Evolutionary conservation across 2,888 invertebrate species (phyloP), one percentile per base, ranked within the genome.

Genomic region (Caenorhabditis afra): DNA sequence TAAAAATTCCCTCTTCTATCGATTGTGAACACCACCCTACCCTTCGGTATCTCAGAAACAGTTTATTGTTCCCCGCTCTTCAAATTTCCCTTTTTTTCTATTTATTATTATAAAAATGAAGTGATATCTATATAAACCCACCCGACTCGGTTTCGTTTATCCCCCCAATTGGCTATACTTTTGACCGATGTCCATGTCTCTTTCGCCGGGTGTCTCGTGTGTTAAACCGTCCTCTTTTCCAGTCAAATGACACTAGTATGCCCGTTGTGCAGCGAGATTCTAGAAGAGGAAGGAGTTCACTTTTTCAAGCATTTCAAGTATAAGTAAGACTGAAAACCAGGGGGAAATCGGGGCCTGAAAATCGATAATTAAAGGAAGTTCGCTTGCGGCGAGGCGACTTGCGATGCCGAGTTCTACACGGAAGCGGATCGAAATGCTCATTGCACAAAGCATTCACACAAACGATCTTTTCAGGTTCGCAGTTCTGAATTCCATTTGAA

Each of bases 261-360:
- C 35, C 68, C 77, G 20, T 10, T 70, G 29, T 77, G 70, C 59
- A 52, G 64, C 4, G 70, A 58, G 18, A 16, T 1, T 2, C 47
- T 71, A 3, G 22, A 61, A 11, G 44, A 47, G 5, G 52, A 61
- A 22, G 61, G 61, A 10, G 4, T 39, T 14, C 70, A 71, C 44
- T 61, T 78, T 12, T 52, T 20, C 22, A 71, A 49, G 23, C 77
- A 78, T 50, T 78, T 78, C 29, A 71, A 71, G n/a, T 71, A 78
- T 41, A 71, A 71, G 71, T 66, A 14, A 53, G 61, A 12, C n/a
- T n/a, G n/a, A 16, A 16, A 12, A 29, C 20, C n/a, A 10, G 16
- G 29, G 1, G 20, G 3, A 8, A 47, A 18, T 11, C 5, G 10
- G 1, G 16, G 20, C 1, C 3, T 47, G 11, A 47, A 16, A n/a